These are phyloP conservation scores for Sitophilus oryzae DNA, from an alignment of 1,140 invertebrate species.

Conservation along the genomic window DNA sequence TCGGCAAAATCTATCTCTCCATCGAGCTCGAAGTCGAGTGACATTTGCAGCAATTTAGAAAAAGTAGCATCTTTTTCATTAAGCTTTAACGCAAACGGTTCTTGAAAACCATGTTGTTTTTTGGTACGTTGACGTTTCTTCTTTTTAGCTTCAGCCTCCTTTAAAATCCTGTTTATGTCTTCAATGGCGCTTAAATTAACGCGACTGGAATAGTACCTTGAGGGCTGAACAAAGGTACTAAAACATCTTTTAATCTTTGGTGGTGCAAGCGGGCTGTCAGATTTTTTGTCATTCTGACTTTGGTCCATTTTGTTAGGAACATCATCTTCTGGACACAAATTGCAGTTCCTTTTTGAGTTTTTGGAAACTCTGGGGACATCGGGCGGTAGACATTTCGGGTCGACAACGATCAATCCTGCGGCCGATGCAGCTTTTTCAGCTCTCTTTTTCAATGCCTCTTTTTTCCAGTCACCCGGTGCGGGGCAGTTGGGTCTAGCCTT, in stretches of 20 bases:
- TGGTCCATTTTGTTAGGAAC: background rate
- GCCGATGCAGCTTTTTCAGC: constrained; percentile 32
- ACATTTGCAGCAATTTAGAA: constrained; percentile 9
- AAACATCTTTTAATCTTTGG: constrained; percentile 3
- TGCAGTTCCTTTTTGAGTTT: constrained; percentile 8
- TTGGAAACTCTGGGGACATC: constrained; percentile 1
- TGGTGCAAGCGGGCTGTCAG: background rate
- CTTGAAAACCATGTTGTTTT: background rate
- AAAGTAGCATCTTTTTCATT: background rate
- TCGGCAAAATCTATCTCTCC: background rate
- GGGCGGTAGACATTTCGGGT: constrained; percentile 24
- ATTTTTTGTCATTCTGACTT: background rate
- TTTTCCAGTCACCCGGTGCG: constrained; percentile 33
- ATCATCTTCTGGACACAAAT: constrained; percentile 6
- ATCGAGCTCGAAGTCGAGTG: constrained; percentile 3
- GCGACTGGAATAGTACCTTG: constrained; percentile 8
- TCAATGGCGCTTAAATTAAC: constrained; percentile 9
- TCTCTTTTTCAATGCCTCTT: constrained; percentile 24
- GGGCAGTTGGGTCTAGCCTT: constrained; percentile 36
- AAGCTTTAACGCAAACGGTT: background rate
- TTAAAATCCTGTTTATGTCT: constrained; percentile 22
- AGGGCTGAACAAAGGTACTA: constrained; percentile 1
- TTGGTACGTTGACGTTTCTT: background rate
- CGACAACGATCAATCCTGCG: constrained; percentile 30
- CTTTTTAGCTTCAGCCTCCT: constrained; percentile 19